Evolutionary conservation across 2,797 vertebrate species (phyloP).

Genomic region (Diplodus puntazzo): DNA sequence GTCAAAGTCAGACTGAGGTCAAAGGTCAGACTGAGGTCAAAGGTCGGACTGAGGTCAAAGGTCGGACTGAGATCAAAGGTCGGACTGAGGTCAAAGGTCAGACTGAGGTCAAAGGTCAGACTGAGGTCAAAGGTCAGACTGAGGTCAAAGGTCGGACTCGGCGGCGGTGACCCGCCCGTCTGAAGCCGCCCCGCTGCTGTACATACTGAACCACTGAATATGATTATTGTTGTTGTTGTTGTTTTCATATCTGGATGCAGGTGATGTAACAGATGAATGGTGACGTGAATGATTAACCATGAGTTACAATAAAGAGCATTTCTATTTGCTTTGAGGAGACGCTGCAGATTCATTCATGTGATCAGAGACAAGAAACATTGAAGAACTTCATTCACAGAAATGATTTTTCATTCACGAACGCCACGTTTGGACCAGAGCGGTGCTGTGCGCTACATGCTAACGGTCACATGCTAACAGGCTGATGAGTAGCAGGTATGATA

Average conservation of each 20-base stretch:
- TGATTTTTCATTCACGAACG: not conserved
- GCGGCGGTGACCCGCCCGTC: not conserved
- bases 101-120: not conserved
- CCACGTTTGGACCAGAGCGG: too few relatives aligned
- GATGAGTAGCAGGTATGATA: too few relatives aligned
- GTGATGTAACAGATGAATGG: conserved; percentile 65
- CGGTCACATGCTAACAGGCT: too few relatives aligned
- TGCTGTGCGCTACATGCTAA: not conserved
- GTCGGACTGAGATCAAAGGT: too few relatives aligned
- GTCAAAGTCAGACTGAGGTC: conserved; percentile 11
- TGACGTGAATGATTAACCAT: conserved; percentile 63
- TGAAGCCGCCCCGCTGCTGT: conserved; percentile 52
- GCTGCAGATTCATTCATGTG: not conserved
- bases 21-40: conserved; percentile 5
- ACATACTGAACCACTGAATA: conserved; percentile 49
- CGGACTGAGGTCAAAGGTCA: not conserved
- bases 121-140: too few relatives aligned
- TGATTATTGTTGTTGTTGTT: conserved; percentile 39
- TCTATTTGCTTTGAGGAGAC: conserved; percentile 53
- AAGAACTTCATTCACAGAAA: not conserved
- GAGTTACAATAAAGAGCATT: conserved; percentile 73
- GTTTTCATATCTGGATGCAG: conserved; percentile 63
- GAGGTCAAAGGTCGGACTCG: not conserved
- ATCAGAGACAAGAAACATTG: not conserved
- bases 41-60: conserved; percentile 13